Evolutionary conservation across 2,797 vertebrate genomes (phyloP), one percentile per base, ranked within the genome.

Genomic region (Neomorphus geoffroyi): DNA sequence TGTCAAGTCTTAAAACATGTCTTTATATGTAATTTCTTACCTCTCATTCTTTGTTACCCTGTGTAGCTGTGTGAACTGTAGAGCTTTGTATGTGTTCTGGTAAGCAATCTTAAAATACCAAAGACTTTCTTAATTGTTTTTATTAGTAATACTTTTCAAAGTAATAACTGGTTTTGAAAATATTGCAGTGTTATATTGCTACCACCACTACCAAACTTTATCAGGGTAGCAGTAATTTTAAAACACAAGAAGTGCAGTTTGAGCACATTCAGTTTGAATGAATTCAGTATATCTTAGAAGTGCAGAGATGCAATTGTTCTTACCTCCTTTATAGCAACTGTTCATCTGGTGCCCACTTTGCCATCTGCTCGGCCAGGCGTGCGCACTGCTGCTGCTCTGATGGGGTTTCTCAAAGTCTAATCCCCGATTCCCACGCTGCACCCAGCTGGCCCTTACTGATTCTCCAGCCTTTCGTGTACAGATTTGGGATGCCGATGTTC

Each of bases 151-250:
- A 39, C 24, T 22, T 93, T 58, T 30, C 48, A 66, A 81, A 87
- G 60, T 62, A 90, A 24, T 75, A 60, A 66, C 6, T 73, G 27
- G 7, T 87, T 91, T 92, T 74, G 48, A 69, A 74, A 86, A 85
- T 64, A 19, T 0, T 51, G 14, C 28, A 30, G 17, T 41, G 26
- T 43, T 70, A 4, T 5, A 10, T 56, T 84, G 66, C 86, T 86
- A 24, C 57, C 35, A 41, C 0, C 39, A 70, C 0, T 27, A 85
- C 0, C 35, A 30, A 46, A 64, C 13, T 58, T 2, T 6, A 35
- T 81, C 51, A 23, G 35, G 21, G 56, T 4, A 39, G 41, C 67
- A 73, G 8, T 87, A 15, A 70, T 65, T 54, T 53, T 78, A 35
- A 69, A 86, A 4, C 14, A 13, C 4, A 37, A 8, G 50, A 45